phyloP scores from a whole-genome alignment of 2,113 vertebrate genomes.

The Agelaius phoeniceus region DNA sequence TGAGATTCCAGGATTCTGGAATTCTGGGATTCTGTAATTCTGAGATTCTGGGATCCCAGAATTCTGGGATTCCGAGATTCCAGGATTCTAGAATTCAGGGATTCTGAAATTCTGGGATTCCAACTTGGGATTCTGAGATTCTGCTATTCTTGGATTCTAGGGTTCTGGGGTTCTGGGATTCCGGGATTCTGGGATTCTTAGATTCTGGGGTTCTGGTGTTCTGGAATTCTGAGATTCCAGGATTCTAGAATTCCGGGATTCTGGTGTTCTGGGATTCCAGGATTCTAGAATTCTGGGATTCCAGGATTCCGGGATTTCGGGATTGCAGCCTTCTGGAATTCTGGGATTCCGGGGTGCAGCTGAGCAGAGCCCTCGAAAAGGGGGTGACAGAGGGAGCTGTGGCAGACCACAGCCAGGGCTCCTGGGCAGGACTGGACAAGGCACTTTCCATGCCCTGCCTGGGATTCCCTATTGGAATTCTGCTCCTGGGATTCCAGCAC shows the following conservation, averaged over 20 bases:
- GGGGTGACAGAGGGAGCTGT: neutral
- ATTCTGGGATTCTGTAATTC: no score
- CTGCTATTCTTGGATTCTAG: no score
- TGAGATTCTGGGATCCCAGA: no score
- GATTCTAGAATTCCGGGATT: rapidly evolving
- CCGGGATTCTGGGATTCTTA: no score
- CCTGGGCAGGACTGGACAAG: rapidly evolving
- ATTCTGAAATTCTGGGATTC: no score
- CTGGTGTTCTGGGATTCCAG: rapidly evolving
- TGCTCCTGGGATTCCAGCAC: rapidly evolving
- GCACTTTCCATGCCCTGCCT: neutral
- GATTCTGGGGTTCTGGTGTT: no score
- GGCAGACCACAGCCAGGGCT: neutral
- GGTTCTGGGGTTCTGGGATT: no score
- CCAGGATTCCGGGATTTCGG: rapidly evolving
- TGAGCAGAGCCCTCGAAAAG: neutral
- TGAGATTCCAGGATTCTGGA: no score
- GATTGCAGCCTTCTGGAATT: neutral
- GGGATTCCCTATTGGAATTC: neutral
- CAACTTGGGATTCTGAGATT: no score
- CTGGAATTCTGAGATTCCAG: rapidly evolving
- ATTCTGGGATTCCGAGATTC: no score
- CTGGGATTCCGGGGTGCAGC: neutral
- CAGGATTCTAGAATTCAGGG: no score
- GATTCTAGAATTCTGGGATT: rapidly evolving